These are phyloP conservation scores for Periphyllus acericola DNA, from an alignment of 2,888 invertebrate genomes.

Conservation along the genomic window DNA sequence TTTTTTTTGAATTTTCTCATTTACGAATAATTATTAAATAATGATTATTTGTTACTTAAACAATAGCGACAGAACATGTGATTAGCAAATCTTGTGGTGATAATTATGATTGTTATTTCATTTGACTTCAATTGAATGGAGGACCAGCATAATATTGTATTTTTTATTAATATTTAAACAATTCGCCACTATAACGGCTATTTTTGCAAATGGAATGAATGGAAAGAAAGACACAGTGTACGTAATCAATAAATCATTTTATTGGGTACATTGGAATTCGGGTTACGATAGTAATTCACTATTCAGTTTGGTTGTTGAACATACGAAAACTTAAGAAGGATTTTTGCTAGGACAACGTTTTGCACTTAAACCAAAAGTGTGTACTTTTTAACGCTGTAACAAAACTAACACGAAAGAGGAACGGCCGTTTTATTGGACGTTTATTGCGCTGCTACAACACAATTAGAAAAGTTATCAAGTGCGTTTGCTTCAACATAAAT, in stretches of 20 bases:
- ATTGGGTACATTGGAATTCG: background rate
- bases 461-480: background rate
- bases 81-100: too few species aligned
- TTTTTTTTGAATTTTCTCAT: too few species aligned
- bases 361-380: conserved; percentile 20
- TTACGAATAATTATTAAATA: too few species aligned
- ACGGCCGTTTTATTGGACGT: background rate
- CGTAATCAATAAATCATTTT: background rate
- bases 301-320: background rate
- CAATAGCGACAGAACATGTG: too few species aligned
- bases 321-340: background rate
- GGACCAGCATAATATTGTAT: too few species aligned
- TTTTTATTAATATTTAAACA: too few species aligned
- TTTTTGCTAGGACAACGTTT: conserved; percentile 21
- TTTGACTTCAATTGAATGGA: too few species aligned
- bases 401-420: background rate
- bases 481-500: background rate
- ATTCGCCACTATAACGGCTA: too few species aligned
- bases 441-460: background rate
- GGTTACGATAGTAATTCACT: background rate
- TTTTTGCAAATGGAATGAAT: background rate
- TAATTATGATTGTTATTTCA: too few species aligned
- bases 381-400: background rate
- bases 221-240: background rate
- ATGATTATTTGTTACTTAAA: too few species aligned